Evolutionary conservation across 2,888 invertebrate genomes (phyloP), one percentile per base, ranked within the genome.

Genomic region (Mythimna ferrago): DNA sequence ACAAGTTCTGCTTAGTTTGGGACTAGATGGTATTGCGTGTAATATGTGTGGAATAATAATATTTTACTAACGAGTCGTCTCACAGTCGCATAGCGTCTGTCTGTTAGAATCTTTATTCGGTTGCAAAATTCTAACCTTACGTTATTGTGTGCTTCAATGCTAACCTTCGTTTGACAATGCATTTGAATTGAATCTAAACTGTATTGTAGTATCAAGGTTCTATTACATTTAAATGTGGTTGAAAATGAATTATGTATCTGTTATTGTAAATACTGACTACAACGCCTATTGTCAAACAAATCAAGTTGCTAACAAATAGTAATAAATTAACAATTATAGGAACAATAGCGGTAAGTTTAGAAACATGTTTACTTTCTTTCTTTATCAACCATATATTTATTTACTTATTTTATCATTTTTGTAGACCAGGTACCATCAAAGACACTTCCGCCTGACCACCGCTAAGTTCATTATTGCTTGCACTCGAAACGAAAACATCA

Each of bases 91-190:
- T 41, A 3, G 41, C 21, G 14, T 7, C 7, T 14, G 21, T 21
- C 7, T 41, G 41, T 2, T 3, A 1, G 2, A 41, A 21, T 21
- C 61, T 61, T 61, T 48, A 64, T 65, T 60, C 57, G 9, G 57
- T 86, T 76, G 53, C 75, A 61, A 56, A 73, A 71, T 70, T 41
- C 54, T 66, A 71, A 67, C 62, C 58, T 76, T 61, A 70, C 60
- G 38, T 67, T 62, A 72, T 69, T 58, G 51, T 70, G 10, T 62
- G 10, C 71, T 73, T 75, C 60, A 67, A 66, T 68, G 54, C 19
- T 60, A 73, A 74, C 85, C 79, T 84, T 71, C 75, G 6, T 35
- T 56, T 66, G n/a, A 71, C 71, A 73, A 71, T 77, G 51, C 60
- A 61, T 66, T 83, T 73, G 58, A 58, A 48, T 67, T 63, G n/a